Evolutionary conservation across 2,797 vertebrate genomes (phyloP).

Genomic region (Coreius guichenoti): DNA sequence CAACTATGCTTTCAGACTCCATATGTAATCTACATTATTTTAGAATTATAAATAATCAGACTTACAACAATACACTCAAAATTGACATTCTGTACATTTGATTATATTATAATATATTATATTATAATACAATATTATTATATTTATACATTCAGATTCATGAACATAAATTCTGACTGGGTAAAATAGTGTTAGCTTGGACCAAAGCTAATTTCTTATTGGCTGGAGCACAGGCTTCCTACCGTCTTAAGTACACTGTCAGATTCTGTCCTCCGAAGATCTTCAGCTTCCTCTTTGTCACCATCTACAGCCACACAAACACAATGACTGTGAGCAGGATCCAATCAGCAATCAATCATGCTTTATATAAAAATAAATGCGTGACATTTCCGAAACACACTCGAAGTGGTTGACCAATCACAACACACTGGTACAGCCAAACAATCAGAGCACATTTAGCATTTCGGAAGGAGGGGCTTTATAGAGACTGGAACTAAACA

Average conservation of each 20-base stretch:
- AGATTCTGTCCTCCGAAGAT: constrained; percentile 93
- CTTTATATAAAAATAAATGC: not conserved
- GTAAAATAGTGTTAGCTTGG: not conserved
- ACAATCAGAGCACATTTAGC: not conserved
- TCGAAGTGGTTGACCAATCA: not conserved
- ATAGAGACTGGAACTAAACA: too few species aligned
- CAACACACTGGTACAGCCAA: not conserved
- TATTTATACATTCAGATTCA: not conserved
- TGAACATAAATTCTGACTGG: not conserved
- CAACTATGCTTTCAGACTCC: not conserved
- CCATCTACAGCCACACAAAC: constrained; percentile 77
- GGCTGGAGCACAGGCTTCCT: constrained; percentile 14
- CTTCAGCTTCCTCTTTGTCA: constrained; percentile 88
- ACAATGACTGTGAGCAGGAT: not conserved
- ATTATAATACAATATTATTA: not conserved
- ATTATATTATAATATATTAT: too few species aligned
- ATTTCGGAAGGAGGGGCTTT: not conserved
- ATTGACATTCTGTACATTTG: not conserved
- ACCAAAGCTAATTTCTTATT: not conserved
- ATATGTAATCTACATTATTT: too few species aligned
- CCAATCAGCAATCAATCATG: not conserved
- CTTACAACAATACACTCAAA: not conserved
- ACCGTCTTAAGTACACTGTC: constrained; percentile 97
- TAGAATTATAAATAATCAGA: not conserved
- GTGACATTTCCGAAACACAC: not conserved